A percentile compares a stretch with the other conserved stretches of the same genome.
phyloP scores from a whole-genome alignment of 23 tunicate species.

The Trididemnum miniatum region DNA sequence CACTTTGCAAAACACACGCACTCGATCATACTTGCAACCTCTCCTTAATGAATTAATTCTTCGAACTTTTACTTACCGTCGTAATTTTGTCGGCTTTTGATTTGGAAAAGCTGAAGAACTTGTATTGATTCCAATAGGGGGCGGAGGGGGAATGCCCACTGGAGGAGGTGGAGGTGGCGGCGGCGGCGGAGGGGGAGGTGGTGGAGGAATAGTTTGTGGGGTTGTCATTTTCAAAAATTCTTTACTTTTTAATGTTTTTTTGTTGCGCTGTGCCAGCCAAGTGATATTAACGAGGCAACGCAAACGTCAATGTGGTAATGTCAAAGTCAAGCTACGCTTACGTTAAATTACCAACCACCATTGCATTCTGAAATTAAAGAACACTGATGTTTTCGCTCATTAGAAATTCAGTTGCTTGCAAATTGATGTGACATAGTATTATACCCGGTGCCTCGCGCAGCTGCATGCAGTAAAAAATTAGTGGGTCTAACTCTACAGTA shows the following conservation, averaged over 20 bases:
- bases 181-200: slow-evolving; percentile 39
- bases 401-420: too few relatives aligned
- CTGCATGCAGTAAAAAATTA: too few relatives aligned
- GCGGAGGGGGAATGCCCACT: slow-evolving; percentile 28
- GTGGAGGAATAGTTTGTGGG: slow-evolving; percentile 18
- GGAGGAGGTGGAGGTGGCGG: slow-evolving; percentile 70
- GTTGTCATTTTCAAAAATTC: slow-evolving; percentile 12
- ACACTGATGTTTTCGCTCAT: too few relatives aligned
- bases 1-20: neutral
- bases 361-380: too few relatives aligned
- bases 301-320: too few relatives aligned
- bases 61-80: slow-evolving; percentile 8
- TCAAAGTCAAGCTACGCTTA: too few relatives aligned
- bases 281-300: too few relatives aligned
- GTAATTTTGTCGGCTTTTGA: slow-evolving; percentile 4
- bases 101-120: neutral
- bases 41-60: neutral
- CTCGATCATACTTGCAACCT: slow-evolving; percentile 4
- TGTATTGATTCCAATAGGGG: slow-evolving; percentile 6
- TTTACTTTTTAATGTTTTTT: too few relatives aligned
- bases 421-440: too few relatives aligned
- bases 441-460: too few relatives aligned
- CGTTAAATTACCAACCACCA: neutral
- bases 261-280: too few relatives aligned
- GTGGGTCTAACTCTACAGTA: too few relatives aligned